Evolutionary conservation across 1,140 invertebrate genomes (phyloP), one percentile per base, ranked within the genome.

Genomic region (Aplysia californica): DNA sequence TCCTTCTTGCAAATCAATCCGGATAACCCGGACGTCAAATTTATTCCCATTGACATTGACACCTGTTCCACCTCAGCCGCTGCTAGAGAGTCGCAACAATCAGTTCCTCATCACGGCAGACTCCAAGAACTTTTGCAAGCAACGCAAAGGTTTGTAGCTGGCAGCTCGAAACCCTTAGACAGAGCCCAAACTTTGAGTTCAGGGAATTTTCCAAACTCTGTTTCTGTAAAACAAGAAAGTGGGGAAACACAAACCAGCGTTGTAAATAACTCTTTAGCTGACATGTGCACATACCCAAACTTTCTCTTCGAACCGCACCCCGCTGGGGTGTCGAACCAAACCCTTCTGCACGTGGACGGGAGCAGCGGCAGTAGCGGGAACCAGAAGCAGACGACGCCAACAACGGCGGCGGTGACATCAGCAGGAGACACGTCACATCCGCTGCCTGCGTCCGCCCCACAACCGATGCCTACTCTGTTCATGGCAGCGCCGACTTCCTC

Each of bases 381-480:
- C n/a, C n/a, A n/a, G n/a, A n/a, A n/a, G n/a, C n/a, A n/a, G n/a
- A n/a, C n/a, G n/a, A n/a, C n/a, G n/a, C 29, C 55, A 2, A 36
- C 33, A 2, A 5, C 55, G 0, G 41, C 56, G 26, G 55, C 55
- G 26, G 26, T 73, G 58, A 2, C 70, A 6, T 35, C 15, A 23
- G 31, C 1, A 29, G 29, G 55, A 1, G 33, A 38, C 5, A 36
- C 50, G 31, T 21, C 35, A n/a, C 39, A 15, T 33, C 35, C 39
- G 23, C n/a, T 59, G 15, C 35, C 33, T 4, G 35, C 21, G n/a
- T n/a, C n/a, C 15, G 29, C 58, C 29, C 23, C 65, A 0, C 23
- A 59, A 1, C 41, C 68, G 3, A 21, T 74, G 61, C 23, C 74
- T 33, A 41, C 70, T 29, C 69, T 68, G 6, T 72, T 79, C 36